Conservation (phyloP, 2,113 vertebrate genomes). For the Columbina picui region DNA sequence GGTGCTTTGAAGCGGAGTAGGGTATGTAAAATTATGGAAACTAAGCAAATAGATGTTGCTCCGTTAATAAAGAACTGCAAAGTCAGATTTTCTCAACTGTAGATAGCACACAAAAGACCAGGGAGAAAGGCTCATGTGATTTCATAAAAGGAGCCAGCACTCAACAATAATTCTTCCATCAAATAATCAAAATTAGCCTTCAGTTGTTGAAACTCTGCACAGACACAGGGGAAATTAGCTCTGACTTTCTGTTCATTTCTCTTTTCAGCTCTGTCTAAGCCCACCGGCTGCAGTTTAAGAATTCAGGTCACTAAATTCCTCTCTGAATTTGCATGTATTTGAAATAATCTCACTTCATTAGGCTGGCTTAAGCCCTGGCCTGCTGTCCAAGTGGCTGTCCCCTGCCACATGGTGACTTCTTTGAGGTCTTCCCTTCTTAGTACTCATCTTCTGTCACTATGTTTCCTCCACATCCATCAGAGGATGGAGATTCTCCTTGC, state of each 20-base stretch:
- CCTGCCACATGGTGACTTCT: background rate
- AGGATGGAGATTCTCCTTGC: too few species aligned
- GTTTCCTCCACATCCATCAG: too few species aligned
- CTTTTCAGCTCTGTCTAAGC: background rate
- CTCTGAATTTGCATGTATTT: constrained; percentile 38
- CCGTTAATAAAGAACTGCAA: constrained; percentile 4
- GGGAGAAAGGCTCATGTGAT: constrained; percentile 16
- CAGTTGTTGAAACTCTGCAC: constrained; percentile 41
- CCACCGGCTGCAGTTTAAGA: constrained; percentile 27
- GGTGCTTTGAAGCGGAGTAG: background rate
- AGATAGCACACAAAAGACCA: constrained; percentile 22
- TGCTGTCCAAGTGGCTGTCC: background rate
- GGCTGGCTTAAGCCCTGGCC: background rate
- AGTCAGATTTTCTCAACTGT: constrained; percentile 23
- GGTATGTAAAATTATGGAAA: constrained; percentile 44
- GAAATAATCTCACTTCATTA: constrained; percentile 37
- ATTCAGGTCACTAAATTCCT: constrained; percentile 37
- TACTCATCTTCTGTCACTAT: background rate
- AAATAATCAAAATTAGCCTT: constrained; percentile 57
- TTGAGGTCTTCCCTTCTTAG: background rate
- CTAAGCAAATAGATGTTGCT: constrained; percentile 24
- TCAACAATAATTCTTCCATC: constrained; percentile 49
- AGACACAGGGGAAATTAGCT: constrained; percentile 36
- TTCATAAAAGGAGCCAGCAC: constrained; percentile 15
- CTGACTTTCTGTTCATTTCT: constrained; percentile 6